Percentiles rank a stretch among this genome's conserved stretches.
phyloP scores from a whole-genome alignment of 2,113 vertebrate species.

The Rhagologus leucostigma region DNA sequence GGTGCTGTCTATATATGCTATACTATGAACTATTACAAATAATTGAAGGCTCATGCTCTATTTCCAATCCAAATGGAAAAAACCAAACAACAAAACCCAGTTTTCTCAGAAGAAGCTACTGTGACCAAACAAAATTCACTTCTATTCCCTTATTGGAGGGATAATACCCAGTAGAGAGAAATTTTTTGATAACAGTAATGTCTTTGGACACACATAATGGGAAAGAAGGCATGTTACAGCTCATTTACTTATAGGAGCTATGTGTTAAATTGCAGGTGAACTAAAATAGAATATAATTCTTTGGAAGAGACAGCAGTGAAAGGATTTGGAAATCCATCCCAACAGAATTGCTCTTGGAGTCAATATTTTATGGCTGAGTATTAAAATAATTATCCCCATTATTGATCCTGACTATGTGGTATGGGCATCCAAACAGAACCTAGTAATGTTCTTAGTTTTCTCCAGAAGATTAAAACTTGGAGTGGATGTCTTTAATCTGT shows the following conservation, averaged over 20 bases:
- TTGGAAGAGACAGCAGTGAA: not conserved
- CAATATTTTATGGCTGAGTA: not conserved
- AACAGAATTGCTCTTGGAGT: not conserved
- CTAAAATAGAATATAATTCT: slow-evolving; percentile 21
- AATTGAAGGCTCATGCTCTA: not conserved
- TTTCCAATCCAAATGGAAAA: not conserved
- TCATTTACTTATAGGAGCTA: slow-evolving; percentile 20
- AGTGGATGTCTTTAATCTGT: not conserved
- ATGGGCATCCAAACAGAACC: not conserved
- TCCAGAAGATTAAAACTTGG: not conserved
- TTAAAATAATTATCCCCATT: slow-evolving; percentile 9
- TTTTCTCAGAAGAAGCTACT: not conserved
- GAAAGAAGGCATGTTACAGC: not conserved
- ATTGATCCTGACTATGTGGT: not conserved
- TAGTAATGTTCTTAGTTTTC: not conserved
- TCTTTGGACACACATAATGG: not conserved
- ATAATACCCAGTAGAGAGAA: not conserved
- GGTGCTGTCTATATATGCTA: not conserved
- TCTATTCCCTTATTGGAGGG: not conserved
- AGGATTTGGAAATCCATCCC: not conserved
- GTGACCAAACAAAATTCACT: not conserved
- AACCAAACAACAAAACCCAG: fast-evolving
- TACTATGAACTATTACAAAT: not conserved
- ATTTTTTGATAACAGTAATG: not conserved
- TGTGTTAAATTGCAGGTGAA: not conserved